Percentiles rank a stretch among this genome's conserved stretches.
phyloP scores from a whole-genome alignment of 2,888 invertebrate species.

The Rhagonycha lutea region DNA sequence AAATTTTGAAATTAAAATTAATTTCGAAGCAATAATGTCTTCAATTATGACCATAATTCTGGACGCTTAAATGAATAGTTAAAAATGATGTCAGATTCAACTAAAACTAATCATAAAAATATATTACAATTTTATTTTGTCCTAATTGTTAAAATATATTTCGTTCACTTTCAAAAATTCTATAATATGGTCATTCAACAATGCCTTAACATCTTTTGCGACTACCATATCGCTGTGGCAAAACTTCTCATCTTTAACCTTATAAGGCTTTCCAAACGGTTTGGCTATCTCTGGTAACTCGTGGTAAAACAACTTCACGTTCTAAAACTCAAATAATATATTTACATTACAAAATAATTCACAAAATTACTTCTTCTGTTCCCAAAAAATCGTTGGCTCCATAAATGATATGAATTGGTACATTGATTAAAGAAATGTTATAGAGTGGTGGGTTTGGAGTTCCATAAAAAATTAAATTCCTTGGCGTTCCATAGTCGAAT shows the following conservation, averaged over 20 bases:
- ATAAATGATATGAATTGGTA: constrained; percentile 65
- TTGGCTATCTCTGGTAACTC: constrained; percentile 43
- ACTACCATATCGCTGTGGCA: constrained; percentile 52
- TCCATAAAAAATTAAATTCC: constrained; percentile 58
- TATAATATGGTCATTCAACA: constrained; percentile 40
- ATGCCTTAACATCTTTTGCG: constrained; percentile 44
- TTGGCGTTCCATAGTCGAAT: constrained; percentile 60
- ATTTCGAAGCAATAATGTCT: too few relatives aligned
- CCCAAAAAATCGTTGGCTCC: constrained; percentile 67
- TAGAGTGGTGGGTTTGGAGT: constrained; percentile 61
- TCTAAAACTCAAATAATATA: constrained; percentile 43
- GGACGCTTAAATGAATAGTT: too few relatives aligned
- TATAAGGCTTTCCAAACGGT: constrained; percentile 40
- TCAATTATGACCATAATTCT: too few relatives aligned
- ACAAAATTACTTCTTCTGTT: constrained; percentile 55
- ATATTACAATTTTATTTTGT: too few relatives aligned
- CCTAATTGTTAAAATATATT: neutral
- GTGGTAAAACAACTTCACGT: constrained; percentile 47
- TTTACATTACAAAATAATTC: neutral
- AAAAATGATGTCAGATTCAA: too few relatives aligned
- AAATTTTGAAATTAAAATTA: too few relatives aligned
- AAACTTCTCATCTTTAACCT: constrained; percentile 47
- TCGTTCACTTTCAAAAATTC: constrained; percentile 8
- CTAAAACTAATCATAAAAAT: too few relatives aligned
- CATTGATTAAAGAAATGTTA: constrained; percentile 61